These are phyloP conservation scores for Carcina quercana DNA, from an alignment of 2,888 invertebrate species.

Conservation along the genomic window DNA sequence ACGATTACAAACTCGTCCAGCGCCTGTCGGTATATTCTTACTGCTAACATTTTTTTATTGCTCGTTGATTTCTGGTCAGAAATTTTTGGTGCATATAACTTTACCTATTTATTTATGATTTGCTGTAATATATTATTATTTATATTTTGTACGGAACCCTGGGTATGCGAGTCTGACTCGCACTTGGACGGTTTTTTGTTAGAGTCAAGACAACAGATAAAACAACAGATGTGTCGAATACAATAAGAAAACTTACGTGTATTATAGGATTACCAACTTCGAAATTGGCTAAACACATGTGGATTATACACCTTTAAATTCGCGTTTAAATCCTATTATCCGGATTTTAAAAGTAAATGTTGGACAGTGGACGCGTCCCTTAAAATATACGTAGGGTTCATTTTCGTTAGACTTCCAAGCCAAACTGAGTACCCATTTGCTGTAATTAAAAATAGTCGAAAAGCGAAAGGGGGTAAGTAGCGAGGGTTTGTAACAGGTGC, in stretches of 20 bases:
- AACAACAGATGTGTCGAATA: too few species aligned
- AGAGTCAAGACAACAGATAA: too few species aligned
- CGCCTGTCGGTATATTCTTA: not conserved
- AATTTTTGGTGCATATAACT: too few species aligned
- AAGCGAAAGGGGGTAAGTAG: constrained; percentile 24
- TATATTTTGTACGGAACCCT: too few species aligned
- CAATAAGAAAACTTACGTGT: not conserved
- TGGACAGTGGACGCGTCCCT: constrained; percentile 2
- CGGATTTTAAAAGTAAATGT: constrained; percentile 27
- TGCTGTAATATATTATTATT: too few species aligned
- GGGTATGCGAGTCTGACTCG: too few species aligned
- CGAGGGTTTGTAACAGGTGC: constrained; percentile 45
- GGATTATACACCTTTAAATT: constrained; percentile 24
- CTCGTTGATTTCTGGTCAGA: too few species aligned
- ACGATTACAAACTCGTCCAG: constrained; percentile 1
- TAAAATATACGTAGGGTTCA: constrained; percentile 2
- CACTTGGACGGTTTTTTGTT: too few species aligned
- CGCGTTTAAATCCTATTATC: constrained; percentile 37
- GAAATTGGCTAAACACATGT: not conserved
- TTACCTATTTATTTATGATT: too few species aligned
- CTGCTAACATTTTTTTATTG: too few species aligned
- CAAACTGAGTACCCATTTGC: too few species aligned
- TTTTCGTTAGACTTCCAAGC: constrained; percentile 7
- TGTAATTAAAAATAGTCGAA: constrained; percentile 33
- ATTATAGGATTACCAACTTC: too few species aligned